These are phyloP conservation scores for Porites australiensis DNA, from an alignment of 64 coral and sea anemone genomes.

Conservation along the genomic window DNA sequence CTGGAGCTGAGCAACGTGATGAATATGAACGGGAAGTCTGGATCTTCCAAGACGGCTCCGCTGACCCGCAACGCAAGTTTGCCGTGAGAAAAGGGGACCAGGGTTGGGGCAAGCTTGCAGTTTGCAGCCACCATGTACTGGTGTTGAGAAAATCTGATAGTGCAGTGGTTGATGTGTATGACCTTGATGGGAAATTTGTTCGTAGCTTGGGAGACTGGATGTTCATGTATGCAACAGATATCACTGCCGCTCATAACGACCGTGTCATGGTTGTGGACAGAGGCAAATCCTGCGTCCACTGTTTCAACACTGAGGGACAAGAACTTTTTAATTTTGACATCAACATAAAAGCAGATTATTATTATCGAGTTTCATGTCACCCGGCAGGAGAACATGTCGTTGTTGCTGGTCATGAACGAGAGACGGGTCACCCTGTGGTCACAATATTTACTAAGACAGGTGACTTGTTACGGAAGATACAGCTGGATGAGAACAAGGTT, in stretches of 20 bases:
- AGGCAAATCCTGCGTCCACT: background rate
- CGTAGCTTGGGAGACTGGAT: background rate
- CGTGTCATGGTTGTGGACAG: background rate
- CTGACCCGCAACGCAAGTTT: background rate
- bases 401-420: background rate
- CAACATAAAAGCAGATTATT: no score
- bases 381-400: slow-evolving; percentile 24
- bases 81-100: no score
- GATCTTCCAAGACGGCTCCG: background rate
- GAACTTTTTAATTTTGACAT: background rate
- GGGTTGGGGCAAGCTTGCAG: background rate
- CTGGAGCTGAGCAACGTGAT: background rate
- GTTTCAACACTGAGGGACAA: background rate
- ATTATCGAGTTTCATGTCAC: background rate
- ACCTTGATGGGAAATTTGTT: background rate
- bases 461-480: background rate
- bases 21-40: background rate
- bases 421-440: background rate
- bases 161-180: background rate
- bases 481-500: background rate
- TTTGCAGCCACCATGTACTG: background rate
- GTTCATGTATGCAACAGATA: background rate
- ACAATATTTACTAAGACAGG: background rate
- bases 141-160: background rate
- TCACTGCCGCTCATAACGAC: background rate